These are phyloP conservation scores for Neostethus bicornis DNA, from an alignment of 2,797 vertebrate genomes.

Conservation along the genomic window DNA sequence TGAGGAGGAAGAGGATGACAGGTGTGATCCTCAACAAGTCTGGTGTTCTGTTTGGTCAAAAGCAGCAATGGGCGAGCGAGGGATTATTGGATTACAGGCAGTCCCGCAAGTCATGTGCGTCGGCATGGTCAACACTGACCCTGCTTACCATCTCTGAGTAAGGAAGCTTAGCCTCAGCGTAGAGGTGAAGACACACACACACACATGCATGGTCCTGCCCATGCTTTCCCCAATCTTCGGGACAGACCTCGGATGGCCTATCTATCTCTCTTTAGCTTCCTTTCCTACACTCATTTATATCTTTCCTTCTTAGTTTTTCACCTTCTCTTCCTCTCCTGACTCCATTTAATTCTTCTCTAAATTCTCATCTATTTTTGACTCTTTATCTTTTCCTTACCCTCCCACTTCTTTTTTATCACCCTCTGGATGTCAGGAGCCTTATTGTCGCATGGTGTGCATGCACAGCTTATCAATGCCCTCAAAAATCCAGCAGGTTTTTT, in stretches of 20 bases:
- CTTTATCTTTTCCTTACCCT: slow-evolving; percentile 41
- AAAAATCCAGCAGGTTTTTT: slow-evolving; percentile 31
- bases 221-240: slow-evolving; percentile 33
- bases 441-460: slow-evolving; percentile 44
- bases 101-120: slow-evolving; percentile 76
- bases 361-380: slow-evolving; percentile 32
- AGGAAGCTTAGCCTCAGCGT: slow-evolving; percentile 76
- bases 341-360: slow-evolving; percentile 25
- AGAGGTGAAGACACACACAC: slow-evolving; percentile 61
- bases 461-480: slow-evolving; percentile 54
- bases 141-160: slow-evolving; percentile 69
- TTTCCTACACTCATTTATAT: slow-evolving; percentile 4
- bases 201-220: slow-evolving; percentile 25
- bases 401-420: slow-evolving; percentile 29
- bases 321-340: slow-evolving; percentile 17
- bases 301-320: slow-evolving; percentile 8
- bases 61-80: slow-evolving; percentile 58
- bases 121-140: slow-evolving; percentile 71
- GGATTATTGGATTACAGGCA: slow-evolving; percentile 81
- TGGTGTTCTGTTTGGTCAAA: slow-evolving; percentile 62
- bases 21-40: slow-evolving; percentile 61
- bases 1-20: slow-evolving; percentile 19
- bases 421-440: slow-evolving; percentile 45
- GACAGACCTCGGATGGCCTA: slow-evolving; percentile 15
- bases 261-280: slow-evolving; percentile 13